Conservation (phyloP, 30 jellyfish, hydroid and myxozoan genomes). For the Pelagia noctiluca region DNA sequence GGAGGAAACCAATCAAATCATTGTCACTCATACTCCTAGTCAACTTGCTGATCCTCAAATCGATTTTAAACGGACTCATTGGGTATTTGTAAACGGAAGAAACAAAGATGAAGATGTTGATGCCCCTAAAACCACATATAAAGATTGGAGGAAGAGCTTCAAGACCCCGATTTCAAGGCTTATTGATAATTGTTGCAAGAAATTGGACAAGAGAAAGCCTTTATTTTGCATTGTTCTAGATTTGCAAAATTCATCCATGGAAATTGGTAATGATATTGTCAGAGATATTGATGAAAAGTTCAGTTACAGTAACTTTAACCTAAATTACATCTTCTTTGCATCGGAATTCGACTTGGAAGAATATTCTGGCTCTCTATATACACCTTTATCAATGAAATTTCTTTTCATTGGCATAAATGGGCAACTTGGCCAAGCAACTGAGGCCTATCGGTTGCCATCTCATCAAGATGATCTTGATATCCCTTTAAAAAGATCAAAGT, state of each 20-base stretch:
- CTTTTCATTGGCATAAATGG: constrained; percentile 23
- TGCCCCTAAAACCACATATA: background rate
- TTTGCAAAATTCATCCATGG: constrained; percentile 3
- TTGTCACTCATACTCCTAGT: constrained; percentile 47
- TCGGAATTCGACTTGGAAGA: constrained; percentile 14
- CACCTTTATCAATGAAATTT: constrained; percentile 26
- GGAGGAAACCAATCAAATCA: constrained; percentile 19
- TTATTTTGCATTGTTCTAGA: constrained; percentile 31
- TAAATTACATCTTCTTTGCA: constrained; percentile 23
- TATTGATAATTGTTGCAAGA: constrained; percentile 31
- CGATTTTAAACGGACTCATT: constrained; percentile 32
- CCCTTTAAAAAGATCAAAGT: constrained; percentile 2
- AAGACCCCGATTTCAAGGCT: constrained; percentile 16
- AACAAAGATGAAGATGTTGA: constrained; percentile 22
- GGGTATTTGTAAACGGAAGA: constrained; percentile 70
- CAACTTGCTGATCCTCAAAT: background rate
- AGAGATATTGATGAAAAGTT: constrained; percentile 27
- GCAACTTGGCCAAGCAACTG: constrained; percentile 34
- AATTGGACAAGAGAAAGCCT: constrained; percentile 55
- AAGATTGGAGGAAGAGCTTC: constrained; percentile 31
- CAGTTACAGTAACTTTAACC: background rate
- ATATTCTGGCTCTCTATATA: background rate
- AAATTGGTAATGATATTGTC: constrained; percentile 36
- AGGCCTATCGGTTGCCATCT: constrained; percentile 44
- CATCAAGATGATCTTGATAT: constrained; percentile 3